Percentiles rank a stretch among this genome's conserved stretches.
Evolutionary conservation across 2,888 invertebrate species (phyloP).

Genomic region (Ectemnius cavifrons): DNA sequence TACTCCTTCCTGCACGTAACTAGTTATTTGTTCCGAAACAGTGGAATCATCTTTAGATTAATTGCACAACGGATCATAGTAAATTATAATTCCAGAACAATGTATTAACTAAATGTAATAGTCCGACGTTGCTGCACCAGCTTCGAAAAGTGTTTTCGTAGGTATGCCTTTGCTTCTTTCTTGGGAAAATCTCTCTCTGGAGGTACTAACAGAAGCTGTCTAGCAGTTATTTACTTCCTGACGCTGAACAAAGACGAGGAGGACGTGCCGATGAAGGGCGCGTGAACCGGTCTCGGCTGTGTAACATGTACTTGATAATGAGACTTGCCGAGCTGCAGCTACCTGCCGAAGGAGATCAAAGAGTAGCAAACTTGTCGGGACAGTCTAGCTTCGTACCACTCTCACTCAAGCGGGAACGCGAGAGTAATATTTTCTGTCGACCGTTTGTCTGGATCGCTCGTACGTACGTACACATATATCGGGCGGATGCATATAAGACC

Average conservation of each 20-base stretch:
- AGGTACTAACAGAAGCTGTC: slow-evolving; percentile 32
- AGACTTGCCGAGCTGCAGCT: slow-evolving; percentile 7
- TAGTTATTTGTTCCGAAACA: neutral
- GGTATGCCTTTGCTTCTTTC: slow-evolving; percentile 14
- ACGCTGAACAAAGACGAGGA: slow-evolving; percentile 25
- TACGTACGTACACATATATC: no score
- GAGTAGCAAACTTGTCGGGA: slow-evolving; percentile 16
- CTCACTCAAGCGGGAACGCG: no score
- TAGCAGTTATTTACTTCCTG: slow-evolving; percentile 37
- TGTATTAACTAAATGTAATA: no score
- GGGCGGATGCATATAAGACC: no score
- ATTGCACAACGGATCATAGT: slow-evolving; percentile 7
- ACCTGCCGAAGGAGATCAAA: slow-evolving; percentile 29
- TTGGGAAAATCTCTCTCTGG: slow-evolving; percentile 17
- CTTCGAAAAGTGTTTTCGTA: no score
- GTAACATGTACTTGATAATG: slow-evolving; percentile 20
- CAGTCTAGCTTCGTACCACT: neutral
- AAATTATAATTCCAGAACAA: no score
- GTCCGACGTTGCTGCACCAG: no score
- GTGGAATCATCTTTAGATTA: slow-evolving; percentile 44
- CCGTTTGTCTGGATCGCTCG: no score
- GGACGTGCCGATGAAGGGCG: slow-evolving; percentile 26
- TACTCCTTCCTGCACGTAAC: no score
- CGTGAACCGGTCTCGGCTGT: slow-evolving; percentile 26
- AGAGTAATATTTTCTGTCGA: no score